Evolutionary conservation across 2,888 invertebrate genomes (phyloP).

Genomic region (Ferrisia virgata): DNA sequence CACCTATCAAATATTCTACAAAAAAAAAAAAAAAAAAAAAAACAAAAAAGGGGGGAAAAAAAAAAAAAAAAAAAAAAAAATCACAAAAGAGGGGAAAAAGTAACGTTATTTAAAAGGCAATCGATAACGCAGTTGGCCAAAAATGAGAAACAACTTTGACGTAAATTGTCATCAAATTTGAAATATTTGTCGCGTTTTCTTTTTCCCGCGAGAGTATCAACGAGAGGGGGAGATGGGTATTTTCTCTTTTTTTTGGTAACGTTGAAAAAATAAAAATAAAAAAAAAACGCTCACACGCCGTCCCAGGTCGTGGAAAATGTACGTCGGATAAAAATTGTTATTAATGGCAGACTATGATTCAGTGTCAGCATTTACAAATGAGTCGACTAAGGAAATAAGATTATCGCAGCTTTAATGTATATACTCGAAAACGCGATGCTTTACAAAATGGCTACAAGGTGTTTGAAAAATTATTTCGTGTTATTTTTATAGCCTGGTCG

Average conservation of each 20-base stretch:
- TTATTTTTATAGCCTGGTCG: background rate
- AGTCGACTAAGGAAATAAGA: slow-evolving; percentile 30
- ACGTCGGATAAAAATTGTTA: slow-evolving; percentile 19
- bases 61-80: too few species aligned
- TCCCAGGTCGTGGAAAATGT: background rate
- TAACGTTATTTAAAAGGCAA: background rate
- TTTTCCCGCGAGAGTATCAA: background rate
- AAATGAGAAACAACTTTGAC: slow-evolving; percentile 6
- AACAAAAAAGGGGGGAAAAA: too few species aligned
- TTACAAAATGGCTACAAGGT: slow-evolving; percentile 22
- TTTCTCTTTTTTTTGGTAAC: background rate
- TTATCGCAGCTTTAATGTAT: slow-evolving; percentile 30
- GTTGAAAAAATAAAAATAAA: background rate
- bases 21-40: background rate
- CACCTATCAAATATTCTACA: background rate
- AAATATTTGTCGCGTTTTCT: slow-evolving; percentile 23
- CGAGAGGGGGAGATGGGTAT: background rate
- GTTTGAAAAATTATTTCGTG: slow-evolving; percentile 19
- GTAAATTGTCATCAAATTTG: slow-evolving; percentile 24
- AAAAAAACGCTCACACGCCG: background rate
- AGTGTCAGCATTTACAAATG: slow-evolving; percentile 28
- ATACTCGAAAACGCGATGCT: slow-evolving; percentile 6
- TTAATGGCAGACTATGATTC: slow-evolving; percentile 28
- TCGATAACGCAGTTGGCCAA: background rate
- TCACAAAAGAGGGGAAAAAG: background rate